Base-by-base conservation (phyloP, 2,888 invertebrate species). In the Drosophila nr. medialis region DNA sequence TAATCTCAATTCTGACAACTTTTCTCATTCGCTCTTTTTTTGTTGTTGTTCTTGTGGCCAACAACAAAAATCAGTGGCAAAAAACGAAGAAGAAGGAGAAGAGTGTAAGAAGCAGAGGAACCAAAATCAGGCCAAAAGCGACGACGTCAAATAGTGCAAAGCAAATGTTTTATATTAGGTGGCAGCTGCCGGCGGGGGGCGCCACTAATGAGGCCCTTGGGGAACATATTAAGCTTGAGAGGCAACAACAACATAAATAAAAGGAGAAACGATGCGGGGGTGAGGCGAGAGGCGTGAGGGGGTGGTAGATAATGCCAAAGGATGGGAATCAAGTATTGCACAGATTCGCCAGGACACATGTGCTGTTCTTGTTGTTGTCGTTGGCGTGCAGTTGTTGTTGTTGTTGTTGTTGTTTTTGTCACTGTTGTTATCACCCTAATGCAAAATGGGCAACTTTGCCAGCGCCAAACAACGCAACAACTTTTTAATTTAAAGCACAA, bases 161-260 rank as follows among this genome's bases (percentile, higher is more conserved):
- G 86, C 82, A 82, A 88, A 88, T 85, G 86, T 87, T 87, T 77
- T 85, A 64, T 87, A 77, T 85, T 77, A 72, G 82, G 81, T 84
- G 82, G 72, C 75, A 67, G 83, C 67, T 79, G 72, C 13, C 56
- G 75, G 65, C 76, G 58, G 79, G 88, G 74, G 88, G 86, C 67
- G 80, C 83, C 88, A 89, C 85, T 85, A 85, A 85, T 85, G 85
- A 85, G 85, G 85, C 85, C 89, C 89, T 85, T 85, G 85, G 85
- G 85, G 85, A 85, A 87, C 85, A 85, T 89, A 85, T 89, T 89
- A 85, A 85, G 79, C 89, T 89, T 81, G 81, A 76, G 80, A 64
- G 81, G 54, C 84, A 77, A 69, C 72, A 72, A 50, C 59, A 29
- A 65, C 58, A 36, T 50, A 67, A 72, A 68, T 30, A 40, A 61